A percentile compares a stretch with the other conserved stretches of the same genome.
Evolutionary conservation across 2,113 vertebrate genomes (phyloP).

Genomic region (Grammomys surdaster): DNA sequence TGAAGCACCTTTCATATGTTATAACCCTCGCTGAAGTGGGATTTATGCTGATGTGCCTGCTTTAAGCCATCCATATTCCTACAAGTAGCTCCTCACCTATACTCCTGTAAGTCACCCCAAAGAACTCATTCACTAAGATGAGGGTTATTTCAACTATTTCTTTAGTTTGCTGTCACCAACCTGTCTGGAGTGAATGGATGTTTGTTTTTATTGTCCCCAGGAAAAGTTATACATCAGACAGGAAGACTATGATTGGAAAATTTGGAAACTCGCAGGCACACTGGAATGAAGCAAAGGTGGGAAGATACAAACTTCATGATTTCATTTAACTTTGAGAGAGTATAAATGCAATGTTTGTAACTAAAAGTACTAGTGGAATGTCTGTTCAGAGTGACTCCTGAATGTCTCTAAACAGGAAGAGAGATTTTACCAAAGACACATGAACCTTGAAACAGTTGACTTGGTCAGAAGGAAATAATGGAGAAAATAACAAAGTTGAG

Average conservation of each 20-base stretch:
- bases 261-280: neutral
- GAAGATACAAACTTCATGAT: neutral
- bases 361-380: neutral
- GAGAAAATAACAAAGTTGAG: neutral
- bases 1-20: neutral
- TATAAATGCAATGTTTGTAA: neutral
- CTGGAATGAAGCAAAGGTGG: neutral
- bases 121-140: neutral
- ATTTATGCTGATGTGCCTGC: too few species aligned
- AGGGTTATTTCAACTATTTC: neutral
- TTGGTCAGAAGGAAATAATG: neutral
- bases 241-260: neutral
- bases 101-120: neutral
- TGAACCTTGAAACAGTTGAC: conserved; percentile 18
- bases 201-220: neutral
- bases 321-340: neutral
- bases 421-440: neutral
- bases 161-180: neutral
- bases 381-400: neutral
- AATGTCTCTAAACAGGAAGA: neutral
- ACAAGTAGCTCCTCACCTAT: neutral
- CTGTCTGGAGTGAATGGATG: neutral
- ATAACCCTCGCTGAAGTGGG: neutral
- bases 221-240: neutral
- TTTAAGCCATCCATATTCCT: neutral